A percentile compares a stretch with the other conserved stretches of the same genome.
Conservation (phyloP, 2,113 vertebrate species). For the Lichenostomus cassidix region DNA sequence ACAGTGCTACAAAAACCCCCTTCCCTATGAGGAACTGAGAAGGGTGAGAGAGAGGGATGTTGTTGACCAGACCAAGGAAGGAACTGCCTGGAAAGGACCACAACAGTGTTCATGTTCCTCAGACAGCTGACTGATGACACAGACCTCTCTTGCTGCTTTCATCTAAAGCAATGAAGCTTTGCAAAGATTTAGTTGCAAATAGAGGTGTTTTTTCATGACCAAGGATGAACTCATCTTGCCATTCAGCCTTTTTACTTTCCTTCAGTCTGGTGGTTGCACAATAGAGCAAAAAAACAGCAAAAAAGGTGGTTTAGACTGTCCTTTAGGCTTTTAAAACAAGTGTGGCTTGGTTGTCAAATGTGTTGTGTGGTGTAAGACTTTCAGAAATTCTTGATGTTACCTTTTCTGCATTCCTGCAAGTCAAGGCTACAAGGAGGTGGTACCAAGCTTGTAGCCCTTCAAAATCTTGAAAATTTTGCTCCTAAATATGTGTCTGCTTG, state of each 20-base stretch:
- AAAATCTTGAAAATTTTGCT: background rate
- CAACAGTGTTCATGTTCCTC: background rate
- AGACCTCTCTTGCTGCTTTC: background rate
- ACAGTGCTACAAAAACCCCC: background rate
- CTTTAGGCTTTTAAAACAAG: background rate
- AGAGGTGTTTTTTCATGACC: background rate
- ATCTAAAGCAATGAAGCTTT: background rate
- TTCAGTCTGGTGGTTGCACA: background rate
- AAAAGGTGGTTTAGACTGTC: background rate
- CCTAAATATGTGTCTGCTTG: background rate
- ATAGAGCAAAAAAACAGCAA: background rate
- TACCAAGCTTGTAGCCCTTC: background rate
- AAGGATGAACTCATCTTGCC: background rate
- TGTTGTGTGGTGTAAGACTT: background rate
- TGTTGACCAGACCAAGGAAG: background rate
- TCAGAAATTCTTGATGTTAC: background rate
- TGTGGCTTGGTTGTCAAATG: background rate
- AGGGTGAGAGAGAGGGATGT: background rate
- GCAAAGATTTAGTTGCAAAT: background rate
- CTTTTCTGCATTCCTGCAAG: background rate
- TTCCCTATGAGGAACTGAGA: background rate
- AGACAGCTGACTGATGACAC: slow-evolving; percentile 6
- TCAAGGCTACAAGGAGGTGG: background rate
- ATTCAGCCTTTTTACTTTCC: background rate
- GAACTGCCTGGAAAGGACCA: background rate